phyloP scores from a whole-genome alignment of 1,140 invertebrate genomes.

The Nautilus pompilius region DNA sequence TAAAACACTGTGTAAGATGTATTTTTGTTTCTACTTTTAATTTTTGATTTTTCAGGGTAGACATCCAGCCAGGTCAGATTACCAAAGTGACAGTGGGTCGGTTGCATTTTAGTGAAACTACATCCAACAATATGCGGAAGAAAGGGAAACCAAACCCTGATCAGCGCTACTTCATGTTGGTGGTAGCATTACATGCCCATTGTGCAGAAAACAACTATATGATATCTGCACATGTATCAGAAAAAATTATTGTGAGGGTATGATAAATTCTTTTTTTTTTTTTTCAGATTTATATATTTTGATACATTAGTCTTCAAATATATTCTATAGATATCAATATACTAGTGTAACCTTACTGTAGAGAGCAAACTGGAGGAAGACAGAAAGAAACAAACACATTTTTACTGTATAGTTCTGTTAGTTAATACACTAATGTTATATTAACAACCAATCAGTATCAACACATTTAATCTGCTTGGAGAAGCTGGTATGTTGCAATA shows the following conservation, averaged over 20 bases:
- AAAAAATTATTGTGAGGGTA: constrained; percentile 94
- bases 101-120: constrained; percentile 97
- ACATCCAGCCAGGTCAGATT: constrained; percentile 63
- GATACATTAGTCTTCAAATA: too few relatives aligned
- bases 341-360: too few relatives aligned
- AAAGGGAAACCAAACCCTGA: constrained; percentile 98
- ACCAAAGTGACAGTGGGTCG: constrained; percentile 83
- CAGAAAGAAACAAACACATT: too few relatives aligned
- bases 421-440: too few relatives aligned
- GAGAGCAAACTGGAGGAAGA: too few relatives aligned
- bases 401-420: too few relatives aligned
- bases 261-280: constrained; percentile 25
- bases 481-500: too few relatives aligned
- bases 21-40: not conserved
- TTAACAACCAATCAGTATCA: too few relatives aligned
- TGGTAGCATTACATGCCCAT: constrained; percentile 88
- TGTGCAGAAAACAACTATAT: constrained; percentile 63
- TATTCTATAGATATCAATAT: too few relatives aligned
- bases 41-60: constrained; percentile 60
- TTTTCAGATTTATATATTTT: not conserved
- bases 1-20: too few relatives aligned
- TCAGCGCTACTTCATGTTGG: constrained; percentile 89
- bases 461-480: too few relatives aligned
- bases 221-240: constrained; percentile 79
- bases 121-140: constrained; percentile 98